Evolutionary conservation across 2,113 vertebrate species (phyloP).

Genomic region (Cynopterus brachyotis): DNA sequence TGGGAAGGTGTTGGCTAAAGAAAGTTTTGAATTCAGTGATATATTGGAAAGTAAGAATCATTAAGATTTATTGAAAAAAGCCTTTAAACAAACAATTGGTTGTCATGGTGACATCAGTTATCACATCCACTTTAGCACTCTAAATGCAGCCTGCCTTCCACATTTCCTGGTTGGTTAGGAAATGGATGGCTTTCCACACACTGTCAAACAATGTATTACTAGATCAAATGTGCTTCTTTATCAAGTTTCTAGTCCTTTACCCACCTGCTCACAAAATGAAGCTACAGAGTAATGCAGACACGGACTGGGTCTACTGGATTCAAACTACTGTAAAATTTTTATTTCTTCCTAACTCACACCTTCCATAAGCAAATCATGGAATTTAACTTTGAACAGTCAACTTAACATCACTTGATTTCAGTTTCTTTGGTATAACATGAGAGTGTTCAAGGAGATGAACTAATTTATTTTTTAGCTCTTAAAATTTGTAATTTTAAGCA

Average conservation of each 20-base stretch:
- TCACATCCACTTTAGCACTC: slow-evolving; percentile 1
- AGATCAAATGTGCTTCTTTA: background rate
- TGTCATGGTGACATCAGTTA: slow-evolving; percentile 25
- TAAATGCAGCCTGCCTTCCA: slow-evolving; percentile 16
- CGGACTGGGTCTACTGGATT: background rate
- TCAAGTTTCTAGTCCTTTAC: background rate
- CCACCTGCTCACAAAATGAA: background rate
- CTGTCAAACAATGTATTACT: background rate
- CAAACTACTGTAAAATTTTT: background rate
- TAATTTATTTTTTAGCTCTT: background rate
- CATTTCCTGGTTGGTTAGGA: slow-evolving; percentile 45
- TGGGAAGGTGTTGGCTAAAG: background rate
- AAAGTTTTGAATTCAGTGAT: slow-evolving; percentile 9
- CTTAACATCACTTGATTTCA: background rate
- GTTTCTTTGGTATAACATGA: background rate
- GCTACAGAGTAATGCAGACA: background rate
- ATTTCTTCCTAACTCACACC: background rate
- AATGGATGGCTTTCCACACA: background rate
- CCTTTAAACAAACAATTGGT: slow-evolving; percentile 24
- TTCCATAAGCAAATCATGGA: background rate
- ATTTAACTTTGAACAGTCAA: background rate
- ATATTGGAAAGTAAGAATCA: background rate
- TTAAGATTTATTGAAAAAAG: background rate
- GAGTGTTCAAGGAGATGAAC: background rate
- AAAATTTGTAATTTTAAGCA: background rate